These are phyloP conservation scores for Heliconius hermathena DNA, from an alignment of 1,140 invertebrate genomes.

Conservation along the genomic window DNA sequence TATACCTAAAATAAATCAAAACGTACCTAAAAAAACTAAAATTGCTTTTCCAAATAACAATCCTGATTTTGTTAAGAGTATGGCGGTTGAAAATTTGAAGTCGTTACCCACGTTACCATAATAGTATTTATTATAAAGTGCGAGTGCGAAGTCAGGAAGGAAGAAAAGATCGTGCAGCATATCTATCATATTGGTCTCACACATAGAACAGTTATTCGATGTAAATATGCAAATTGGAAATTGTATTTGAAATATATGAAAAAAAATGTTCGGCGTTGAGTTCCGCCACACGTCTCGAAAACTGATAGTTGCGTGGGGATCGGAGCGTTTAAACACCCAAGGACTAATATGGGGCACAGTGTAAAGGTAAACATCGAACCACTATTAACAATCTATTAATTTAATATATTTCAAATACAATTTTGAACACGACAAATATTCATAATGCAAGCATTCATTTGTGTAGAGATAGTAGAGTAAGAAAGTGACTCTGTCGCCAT, in stretches of 20 bases:
- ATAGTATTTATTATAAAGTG: conserved; percentile 47
- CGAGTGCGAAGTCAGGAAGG: conserved; percentile 58
- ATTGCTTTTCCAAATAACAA: not conserved
- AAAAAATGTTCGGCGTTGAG: not conserved
- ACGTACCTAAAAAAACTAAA: not conserved
- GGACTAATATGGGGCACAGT: too few relatives aligned
- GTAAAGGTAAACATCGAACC: not conserved
- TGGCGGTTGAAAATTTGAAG: not conserved
- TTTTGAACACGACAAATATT: conserved; percentile 57
- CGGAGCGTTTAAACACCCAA: too few relatives aligned
- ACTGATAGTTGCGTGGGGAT: too few relatives aligned
- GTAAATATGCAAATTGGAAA: conserved; percentile 59
- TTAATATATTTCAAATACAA: conserved; percentile 45
- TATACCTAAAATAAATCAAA: not conserved
- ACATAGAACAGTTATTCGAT: conserved; percentile 66
- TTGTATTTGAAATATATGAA: conserved; percentile 42
- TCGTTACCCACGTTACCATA: conserved; percentile 36
- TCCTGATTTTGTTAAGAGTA: not conserved
- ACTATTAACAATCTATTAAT: not conserved
- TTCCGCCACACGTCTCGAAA: too few relatives aligned
- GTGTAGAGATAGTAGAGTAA: conserved; percentile 53
- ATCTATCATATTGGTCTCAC: conserved; percentile 72
- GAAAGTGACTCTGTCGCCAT: conserved; percentile 52
- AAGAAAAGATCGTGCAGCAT: conserved; percentile 62
- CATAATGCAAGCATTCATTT: conserved; percentile 67